Evolutionary conservation across 2,113 vertebrate species (phyloP).

Genomic region (Myotis brandtii): DNA sequence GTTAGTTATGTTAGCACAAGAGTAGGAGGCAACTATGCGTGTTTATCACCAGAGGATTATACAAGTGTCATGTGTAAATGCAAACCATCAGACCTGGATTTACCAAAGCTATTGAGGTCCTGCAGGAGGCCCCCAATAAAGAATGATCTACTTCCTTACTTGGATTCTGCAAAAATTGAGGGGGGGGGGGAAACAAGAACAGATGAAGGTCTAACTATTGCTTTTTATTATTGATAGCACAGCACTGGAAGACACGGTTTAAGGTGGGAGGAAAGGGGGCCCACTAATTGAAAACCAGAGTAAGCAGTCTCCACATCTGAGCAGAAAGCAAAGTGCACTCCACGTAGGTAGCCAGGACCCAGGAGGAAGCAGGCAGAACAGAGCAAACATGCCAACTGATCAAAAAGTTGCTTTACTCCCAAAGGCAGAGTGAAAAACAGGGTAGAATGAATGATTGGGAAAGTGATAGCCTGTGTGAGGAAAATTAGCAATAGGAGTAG

Average conservation of each 20-base stretch:
- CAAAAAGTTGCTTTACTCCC: background rate
- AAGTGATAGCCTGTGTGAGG: background rate
- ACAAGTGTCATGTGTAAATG: background rate
- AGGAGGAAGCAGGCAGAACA: background rate
- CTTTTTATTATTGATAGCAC: background rate
- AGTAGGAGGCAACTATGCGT: background rate
- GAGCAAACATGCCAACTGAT: background rate
- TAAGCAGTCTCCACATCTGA: background rate
- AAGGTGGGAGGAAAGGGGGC: background rate
- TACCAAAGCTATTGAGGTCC: background rate
- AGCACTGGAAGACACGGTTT: background rate
- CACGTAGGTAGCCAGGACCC: background rate
- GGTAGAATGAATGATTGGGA: background rate
- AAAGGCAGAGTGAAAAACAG: background rate
- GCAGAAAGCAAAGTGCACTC: background rate
- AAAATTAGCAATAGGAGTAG: background rate
- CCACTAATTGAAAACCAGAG: background rate
- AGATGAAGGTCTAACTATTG: background rate
- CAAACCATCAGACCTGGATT: background rate
- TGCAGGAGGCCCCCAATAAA: background rate
- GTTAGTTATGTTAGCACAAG: background rate
- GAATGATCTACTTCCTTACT: background rate
- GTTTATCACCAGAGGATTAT: background rate
- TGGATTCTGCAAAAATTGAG: slow-evolving; percentile 7
- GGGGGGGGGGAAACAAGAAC: background rate